Base-by-base conservation (phyloP, 23 tunicate genomes). In the Diplosoma virens region DNA sequence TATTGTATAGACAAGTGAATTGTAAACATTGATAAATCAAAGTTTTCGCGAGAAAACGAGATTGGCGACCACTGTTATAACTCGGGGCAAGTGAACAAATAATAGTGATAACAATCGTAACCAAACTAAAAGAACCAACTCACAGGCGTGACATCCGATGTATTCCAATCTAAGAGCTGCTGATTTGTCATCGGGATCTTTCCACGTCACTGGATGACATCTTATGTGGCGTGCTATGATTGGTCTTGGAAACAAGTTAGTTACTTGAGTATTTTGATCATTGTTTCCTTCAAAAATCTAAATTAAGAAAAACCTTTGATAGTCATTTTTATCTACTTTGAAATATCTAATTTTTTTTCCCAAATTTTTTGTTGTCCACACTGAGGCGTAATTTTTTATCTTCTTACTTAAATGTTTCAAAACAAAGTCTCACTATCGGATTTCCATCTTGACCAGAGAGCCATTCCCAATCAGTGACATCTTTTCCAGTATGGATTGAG, bases 191-290 rank as follows among this genome's bases (percentile, higher is more conserved):
- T n/a, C n/a, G n/a, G n/a, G n/a, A 28, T 92, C 97, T 28, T 85
- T 67, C 56, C 68, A 92, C 28, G 72, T 75, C 2, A 81, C 48
- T 1, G 88, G 87, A 76, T 92, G 74, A 32, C 87, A 85, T 20
- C 97, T 66, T 14, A 92, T 67, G 59, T 92, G 97, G 17, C 75
- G 79, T 1, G 97, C 97, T 14, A 92, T 73, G 50, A 92, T 81
- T 55, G 87, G 82, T 58, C 97, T 81, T 16, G 97, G 97, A 68
- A 92, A 92, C 0, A 92, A 69, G 52, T 92, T 92, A 22, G 97
- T 92, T 21, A 92, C 85, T 77, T 92, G 92, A 18, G 97, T 92
- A 71, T 84, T 76, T 46, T 92, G 90, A 33, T 92, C 97, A 30
- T 50, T 32, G 71, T 92, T 92, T 26, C 92, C 97, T 20, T 81